Base-by-base conservation (phyloP, 1,140 invertebrate genomes). In the Ridgeia piscesae region DNA sequence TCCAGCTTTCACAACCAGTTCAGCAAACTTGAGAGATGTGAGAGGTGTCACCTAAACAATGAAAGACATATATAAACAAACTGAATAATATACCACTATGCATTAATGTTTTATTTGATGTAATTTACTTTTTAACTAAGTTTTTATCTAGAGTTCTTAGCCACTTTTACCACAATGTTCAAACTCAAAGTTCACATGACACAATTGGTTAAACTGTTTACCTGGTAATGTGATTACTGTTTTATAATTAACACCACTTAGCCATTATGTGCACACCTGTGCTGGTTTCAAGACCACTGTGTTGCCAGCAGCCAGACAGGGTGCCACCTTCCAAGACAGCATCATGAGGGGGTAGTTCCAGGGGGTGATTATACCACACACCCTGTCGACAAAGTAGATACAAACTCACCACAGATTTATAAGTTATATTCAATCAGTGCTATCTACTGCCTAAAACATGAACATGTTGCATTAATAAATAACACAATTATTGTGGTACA, bases 21-120 rank as follows among this genome's bases (percentile, higher is more conserved):
- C 98, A 1, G 98, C 98, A 95, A 99, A 98, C 95, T 99, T 99
- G 0, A 99, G 95, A 0, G 98, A 98, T 0, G 98, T 99, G 27
- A 99, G 96, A 0, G 98, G 98, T 90, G 96, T 96, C 1, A 96
- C 96, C 96, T 96, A 91, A 77, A 31, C 11, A 42, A 42, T 42
- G 42, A 6, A 42, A 42, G 11, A 42, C 42, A 42, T 6, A 11
- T 11, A 42, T 11, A 42, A 42, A 42, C 42, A 42, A 42, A 42
- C 42, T 42, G 42, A 42, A 42, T 42, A 42, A 42, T 11, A 42
- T 11, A 42, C 11, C 42, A 42, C 42, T 42, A 11, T n/a, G n/a
- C n/a, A 42, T 42, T 42, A 42, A 42, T 42, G 42, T 42, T 42
- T 42, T 6, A 42, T 42, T 42, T 4, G 42, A 4, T 42, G 11